A percentile compares a stretch with the other conserved stretches of the same genome.
Evolutionary conservation across 2,113 vertebrate species (phyloP).

Genomic region (Lucifuga dentata): DNA sequence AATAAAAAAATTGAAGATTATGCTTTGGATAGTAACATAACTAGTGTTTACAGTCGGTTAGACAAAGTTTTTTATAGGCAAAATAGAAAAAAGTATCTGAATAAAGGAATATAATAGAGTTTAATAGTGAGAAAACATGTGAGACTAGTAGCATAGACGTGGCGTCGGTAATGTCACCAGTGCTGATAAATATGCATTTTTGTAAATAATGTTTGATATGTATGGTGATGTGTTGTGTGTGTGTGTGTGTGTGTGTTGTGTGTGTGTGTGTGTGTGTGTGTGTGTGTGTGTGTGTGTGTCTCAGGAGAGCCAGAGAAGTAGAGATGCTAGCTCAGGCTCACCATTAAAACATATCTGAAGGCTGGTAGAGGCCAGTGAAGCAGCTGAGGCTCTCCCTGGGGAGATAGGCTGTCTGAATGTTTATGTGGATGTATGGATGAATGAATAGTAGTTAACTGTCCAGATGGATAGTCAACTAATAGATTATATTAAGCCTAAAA

Average conservation of each 20-base stretch:
- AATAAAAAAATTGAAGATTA: constrained; percentile 18
- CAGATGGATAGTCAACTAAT: constrained; percentile 11
- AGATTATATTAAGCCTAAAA: not conserved
- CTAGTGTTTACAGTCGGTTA: constrained; percentile 20
- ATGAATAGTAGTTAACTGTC: constrained; percentile 12
- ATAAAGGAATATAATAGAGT: constrained; percentile 11
- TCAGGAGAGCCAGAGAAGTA: constrained; percentile 34
- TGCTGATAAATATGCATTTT: constrained; percentile 35
- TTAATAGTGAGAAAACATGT: not conserved
- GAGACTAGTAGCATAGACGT: not conserved
- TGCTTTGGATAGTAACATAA: constrained; percentile 11
- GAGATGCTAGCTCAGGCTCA: constrained; percentile 46
- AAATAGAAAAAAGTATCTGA: constrained; percentile 6
- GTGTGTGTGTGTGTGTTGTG: constrained; percentile 34
- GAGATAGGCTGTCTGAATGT: constrained; percentile 56
- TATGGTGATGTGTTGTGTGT: constrained; percentile 34
- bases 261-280: constrained; percentile 30
- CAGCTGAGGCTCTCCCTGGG: constrained; percentile 73
- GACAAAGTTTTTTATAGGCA: constrained; percentile 12
- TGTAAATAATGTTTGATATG: constrained; percentile 43
- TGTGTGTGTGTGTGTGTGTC: constrained; percentile 32
- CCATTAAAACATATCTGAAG: constrained; percentile 69
- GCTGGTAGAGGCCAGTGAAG: constrained; percentile 55
- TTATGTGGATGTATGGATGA: constrained; percentile 39
- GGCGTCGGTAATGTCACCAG: constrained; percentile 19